These are phyloP conservation scores for Xanthia icteritia DNA, from an alignment of 2,888 invertebrate species.

Conservation along the genomic window DNA sequence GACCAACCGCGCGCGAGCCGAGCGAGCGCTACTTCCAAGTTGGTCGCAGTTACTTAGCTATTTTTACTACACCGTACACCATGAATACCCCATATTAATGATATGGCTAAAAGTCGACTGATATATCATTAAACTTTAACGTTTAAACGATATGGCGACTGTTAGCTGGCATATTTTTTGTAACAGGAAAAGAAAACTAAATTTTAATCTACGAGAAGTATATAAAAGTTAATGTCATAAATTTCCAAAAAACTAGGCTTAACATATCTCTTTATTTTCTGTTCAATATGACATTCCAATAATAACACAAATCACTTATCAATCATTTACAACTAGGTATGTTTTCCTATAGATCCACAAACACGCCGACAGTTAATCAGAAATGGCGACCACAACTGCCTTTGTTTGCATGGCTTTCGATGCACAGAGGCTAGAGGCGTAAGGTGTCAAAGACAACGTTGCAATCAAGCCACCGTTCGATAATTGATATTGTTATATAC, in stretches of 20 bases:
- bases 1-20: too few relatives aligned
- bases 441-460: constrained; percentile 14
- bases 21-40: too few relatives aligned
- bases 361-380: background rate
- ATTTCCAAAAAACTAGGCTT: background rate
- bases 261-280: background rate
- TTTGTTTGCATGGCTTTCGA: background rate
- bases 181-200: background rate
- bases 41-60: too few relatives aligned
- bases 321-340: background rate
- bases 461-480: constrained; percentile 1
- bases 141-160: too few relatives aligned
- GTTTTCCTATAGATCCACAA: background rate
- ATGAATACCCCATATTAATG: too few relatives aligned
- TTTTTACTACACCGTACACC: too few relatives aligned
- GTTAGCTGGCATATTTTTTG: background rate
- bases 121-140: too few relatives aligned
- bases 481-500: constrained; percentile 37
- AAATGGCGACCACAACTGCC: background rate
- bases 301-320: background rate
- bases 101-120: too few relatives aligned
- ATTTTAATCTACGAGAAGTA: background rate
- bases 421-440: background rate
- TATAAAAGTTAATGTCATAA: background rate
- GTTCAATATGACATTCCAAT: background rate